These are phyloP conservation scores for Bryconaethiops microstoma DNA, from an alignment of 2,797 vertebrate species.

Conservation along the genomic window DNA sequence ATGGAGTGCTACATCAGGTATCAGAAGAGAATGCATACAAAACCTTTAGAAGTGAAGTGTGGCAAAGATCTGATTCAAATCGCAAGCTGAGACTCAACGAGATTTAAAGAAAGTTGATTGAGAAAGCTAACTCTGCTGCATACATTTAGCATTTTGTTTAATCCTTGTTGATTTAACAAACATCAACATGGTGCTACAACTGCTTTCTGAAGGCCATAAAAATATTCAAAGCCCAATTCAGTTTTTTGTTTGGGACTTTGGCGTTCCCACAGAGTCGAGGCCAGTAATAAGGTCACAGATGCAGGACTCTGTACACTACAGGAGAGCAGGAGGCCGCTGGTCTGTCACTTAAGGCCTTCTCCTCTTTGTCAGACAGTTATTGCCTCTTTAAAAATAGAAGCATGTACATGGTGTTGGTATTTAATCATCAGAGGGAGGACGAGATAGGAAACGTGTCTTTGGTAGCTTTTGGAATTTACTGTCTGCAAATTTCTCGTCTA, in stretches of 20 bases:
- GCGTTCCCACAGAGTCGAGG: background rate
- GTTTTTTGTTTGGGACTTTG: background rate
- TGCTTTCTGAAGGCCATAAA: constrained; percentile 56
- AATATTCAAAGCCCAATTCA: background rate
- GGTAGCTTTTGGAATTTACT: constrained; percentile 54
- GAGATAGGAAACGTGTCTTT: constrained; percentile 51
- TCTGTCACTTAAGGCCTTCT: constrained; percentile 23
- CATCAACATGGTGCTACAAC: constrained; percentile 75
- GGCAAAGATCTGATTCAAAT: background rate
- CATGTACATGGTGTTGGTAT: constrained; percentile 45
- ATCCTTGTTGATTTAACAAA: constrained; percentile 63
- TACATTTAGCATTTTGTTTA: constrained; percentile 58
- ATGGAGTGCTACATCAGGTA: constrained; percentile 75
- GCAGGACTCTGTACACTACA: constrained; percentile 33
- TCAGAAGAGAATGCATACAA: constrained; percentile 51
- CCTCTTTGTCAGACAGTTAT: constrained; percentile 50
- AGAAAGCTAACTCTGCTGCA: constrained; percentile 62
- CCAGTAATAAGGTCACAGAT: constrained; percentile 2
- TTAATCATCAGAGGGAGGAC: constrained; percentile 56
- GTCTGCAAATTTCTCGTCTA: constrained; percentile 32
- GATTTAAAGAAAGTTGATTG: constrained; percentile 66
- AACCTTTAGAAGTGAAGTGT: constrained; percentile 18
- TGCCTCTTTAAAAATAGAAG: constrained; percentile 60
- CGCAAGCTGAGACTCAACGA: constrained; percentile 21
- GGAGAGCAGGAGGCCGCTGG: constrained; percentile 39